Evolutionary conservation across 2,113 vertebrate genomes (phyloP).

Genomic region (Dicrurus megarhynchus): DNA sequence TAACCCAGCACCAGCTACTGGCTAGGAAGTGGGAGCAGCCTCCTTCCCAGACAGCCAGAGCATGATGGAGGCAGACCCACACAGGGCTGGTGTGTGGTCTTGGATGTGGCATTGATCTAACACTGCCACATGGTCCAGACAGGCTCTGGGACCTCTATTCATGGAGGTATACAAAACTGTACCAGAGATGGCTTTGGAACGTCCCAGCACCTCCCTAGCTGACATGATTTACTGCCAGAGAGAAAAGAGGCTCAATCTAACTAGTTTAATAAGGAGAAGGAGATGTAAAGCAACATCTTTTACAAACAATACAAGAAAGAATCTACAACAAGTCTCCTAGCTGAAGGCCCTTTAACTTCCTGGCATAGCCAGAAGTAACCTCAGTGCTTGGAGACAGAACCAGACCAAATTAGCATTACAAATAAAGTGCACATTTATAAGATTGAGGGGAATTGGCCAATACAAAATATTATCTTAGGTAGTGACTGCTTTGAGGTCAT

Average conservation of each 20-base stretch:
- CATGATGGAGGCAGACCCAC: accelerated
- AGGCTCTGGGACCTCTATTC: neutral
- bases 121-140: neutral
- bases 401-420: neutral
- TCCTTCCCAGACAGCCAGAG: neutral
- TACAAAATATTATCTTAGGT: neutral
- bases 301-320: neutral
- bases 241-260: neutral
- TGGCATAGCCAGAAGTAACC: neutral
- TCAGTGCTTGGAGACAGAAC: neutral
- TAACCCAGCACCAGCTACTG: neutral
- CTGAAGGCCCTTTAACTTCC: neutral
- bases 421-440: neutral
- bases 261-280: neutral
- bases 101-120: neutral
- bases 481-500: neutral
- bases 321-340: neutral
- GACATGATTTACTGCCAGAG: neutral
- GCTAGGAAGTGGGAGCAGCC: neutral
- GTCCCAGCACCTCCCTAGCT: neutral
- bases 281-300: neutral
- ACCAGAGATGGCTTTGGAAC: neutral
- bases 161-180: neutral
- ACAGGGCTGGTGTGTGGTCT: neutral
- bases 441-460: neutral